Evolutionary conservation across 2,888 invertebrate genomes (phyloP), one percentile per base, ranked within the genome.

Genomic region (Lagria hirta): DNA sequence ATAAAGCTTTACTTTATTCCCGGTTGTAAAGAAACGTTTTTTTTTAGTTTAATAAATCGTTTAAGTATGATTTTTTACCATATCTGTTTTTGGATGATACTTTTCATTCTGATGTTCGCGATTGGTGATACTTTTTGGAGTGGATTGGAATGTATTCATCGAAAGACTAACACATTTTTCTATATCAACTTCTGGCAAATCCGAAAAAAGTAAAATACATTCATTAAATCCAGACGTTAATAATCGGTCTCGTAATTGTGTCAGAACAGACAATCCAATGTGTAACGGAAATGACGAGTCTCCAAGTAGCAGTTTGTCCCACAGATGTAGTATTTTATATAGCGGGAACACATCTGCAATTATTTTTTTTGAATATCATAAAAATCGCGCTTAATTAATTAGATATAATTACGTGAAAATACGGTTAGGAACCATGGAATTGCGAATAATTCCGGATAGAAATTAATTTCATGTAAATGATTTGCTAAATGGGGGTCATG

Each of bases 381-480:
- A 28, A 12, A 34, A 36, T 6, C 29, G 2, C 13, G 8, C 6
- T 16, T n/a, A 28, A 13, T 30, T n/a, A n/a, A n/a, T n/a, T n/a
- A n/a, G n/a, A n/a, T n/a, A n/a, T n/a, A n/a, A n/a, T 27, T 74
- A 96, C 95, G 96, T 43, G 96, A 95, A 75, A 95, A 98, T 91
- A 98, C 95, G 3, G 97, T 98, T 18, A 98, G 77, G 70, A 97
- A 98, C 98, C 98, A 99, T 0, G 98, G 97, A 69, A 99, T 98
- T 11, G 98, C 95, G 73, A 97, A 99, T 8, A 98, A 76, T 72
- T 99, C 97, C 0, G 99, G 97, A 55, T 89, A 92, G 69, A 99
- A 99, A 64, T 86, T 91, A 55, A 98, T 97, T 8, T 86, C 84
- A 60, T 87, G 83, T 29, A 99, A 75, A 72, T 98, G 98, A 65